Evolutionary conservation across 2,888 invertebrate species (phyloP), one percentile per base, ranked within the genome.

Genomic region (Sclerodermus sp.): DNA sequence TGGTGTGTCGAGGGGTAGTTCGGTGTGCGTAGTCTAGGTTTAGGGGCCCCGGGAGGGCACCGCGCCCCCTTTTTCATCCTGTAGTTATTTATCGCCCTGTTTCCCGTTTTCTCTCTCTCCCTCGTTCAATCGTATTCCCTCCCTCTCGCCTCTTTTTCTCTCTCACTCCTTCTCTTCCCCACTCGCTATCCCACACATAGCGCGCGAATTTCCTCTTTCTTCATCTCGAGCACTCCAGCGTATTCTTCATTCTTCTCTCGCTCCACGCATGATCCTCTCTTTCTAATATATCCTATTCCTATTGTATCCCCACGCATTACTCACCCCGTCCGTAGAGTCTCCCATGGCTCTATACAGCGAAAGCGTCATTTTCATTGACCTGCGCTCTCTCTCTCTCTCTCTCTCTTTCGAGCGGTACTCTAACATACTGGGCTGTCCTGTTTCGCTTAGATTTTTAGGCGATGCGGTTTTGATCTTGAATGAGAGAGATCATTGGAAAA

Each of bases 21-120:
- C 60, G 64, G 61, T 57, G 54, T 60, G 57, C 67, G 64, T 67
- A 71, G 72, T 65, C 71, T 74, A 70, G 74, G 70, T 74, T 74
- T 74, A 71, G 72, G 74, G 73, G 70, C 73, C 74, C 74, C 74
- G 70, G 70, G 73, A 71, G 73, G 72, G 73, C 70, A 70, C 68
- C 67, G 67, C 70, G 66, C 73, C 73, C 74, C 73, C 73, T 73
- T 74, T 73, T 74, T 74, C 73, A 74, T 74, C 68, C 73, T 70
- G 71, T 69, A 68, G 74, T 73, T 74, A 74, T 74, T 74, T 74
- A 74, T 74, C 70, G 70, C 65, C 68, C 67, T 68, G 67, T 63
- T 61, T 60, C 60, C 59, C 53, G 55, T 55, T 58, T 62, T 60
- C 57, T 53, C 63, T 55, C 60, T 54, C 55, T 46, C 49, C 48